Conservation (phyloP, 2,113 vertebrate genomes). For the Hirundichthys speculiger region DNA sequence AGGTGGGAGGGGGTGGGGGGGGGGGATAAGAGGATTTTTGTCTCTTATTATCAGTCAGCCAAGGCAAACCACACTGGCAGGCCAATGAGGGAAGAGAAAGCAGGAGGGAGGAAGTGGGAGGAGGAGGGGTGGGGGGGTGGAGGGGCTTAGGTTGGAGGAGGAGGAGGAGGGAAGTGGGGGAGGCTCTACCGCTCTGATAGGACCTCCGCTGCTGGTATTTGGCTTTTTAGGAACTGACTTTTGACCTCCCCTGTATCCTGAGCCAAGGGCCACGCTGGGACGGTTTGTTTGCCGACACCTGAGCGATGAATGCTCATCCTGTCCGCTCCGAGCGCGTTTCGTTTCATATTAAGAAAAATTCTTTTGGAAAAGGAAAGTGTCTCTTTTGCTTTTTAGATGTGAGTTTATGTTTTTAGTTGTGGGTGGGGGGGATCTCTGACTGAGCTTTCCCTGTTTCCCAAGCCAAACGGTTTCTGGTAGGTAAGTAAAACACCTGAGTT, state of each 20-base stretch:
- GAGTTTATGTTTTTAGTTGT: constrained; percentile 20
- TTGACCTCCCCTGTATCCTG: constrained; percentile 24
- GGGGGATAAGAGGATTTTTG: constrained; percentile 77
- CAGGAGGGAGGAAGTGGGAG: constrained; percentile 57
- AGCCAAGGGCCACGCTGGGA: constrained; percentile 60
- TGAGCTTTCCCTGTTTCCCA: constrained; percentile 37
- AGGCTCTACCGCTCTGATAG: constrained; percentile 22
- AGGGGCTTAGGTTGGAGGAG: constrained; percentile 46
- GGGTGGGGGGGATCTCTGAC: constrained; percentile 7
- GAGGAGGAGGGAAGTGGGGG: constrained; percentile 40
- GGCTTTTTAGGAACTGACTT: constrained; percentile 53
- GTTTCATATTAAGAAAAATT: constrained; percentile 8
- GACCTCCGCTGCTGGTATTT: constrained; percentile 43
- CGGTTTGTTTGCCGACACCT: constrained; percentile 59
- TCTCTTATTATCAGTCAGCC: constrained; percentile 87
- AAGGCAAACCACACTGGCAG: constrained; percentile 86
- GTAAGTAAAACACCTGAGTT: constrained; percentile 54
- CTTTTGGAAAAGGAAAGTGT: constrained; percentile 20
- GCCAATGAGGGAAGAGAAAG: constrained; percentile 70
- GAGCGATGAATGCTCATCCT: constrained; percentile 43
- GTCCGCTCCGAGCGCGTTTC: constrained; percentile 7
- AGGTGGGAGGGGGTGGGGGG: constrained; percentile 35
- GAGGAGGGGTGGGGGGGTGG: constrained; percentile 50
- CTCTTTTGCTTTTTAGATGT: constrained; percentile 13
- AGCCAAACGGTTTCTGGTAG: constrained; percentile 50